phyloP scores from a whole-genome alignment of 1,140 invertebrate genomes.

The Holcopasites calliopsidis region DNA sequence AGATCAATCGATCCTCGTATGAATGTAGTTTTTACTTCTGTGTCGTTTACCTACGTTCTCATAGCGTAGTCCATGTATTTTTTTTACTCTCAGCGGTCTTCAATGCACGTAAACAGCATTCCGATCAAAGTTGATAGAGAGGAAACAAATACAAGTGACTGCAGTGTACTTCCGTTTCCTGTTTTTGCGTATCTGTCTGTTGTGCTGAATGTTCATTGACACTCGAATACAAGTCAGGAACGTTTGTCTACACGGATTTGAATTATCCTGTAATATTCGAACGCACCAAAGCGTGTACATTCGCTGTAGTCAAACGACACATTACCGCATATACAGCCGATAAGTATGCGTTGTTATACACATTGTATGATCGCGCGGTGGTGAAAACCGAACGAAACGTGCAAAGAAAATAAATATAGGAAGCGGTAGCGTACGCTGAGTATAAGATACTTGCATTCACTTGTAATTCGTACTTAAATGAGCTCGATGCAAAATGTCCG shows the following conservation, averaged over 20 bases:
- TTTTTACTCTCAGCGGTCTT: not conserved
- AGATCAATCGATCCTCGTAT: conserved; percentile 48
- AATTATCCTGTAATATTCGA: conserved; percentile 51
- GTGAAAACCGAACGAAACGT: conserved; percentile 1
- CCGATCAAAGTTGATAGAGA: not conserved
- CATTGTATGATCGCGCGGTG: conserved; percentile 20
- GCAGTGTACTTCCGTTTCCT: conserved; percentile 52
- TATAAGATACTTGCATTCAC: too few species aligned
- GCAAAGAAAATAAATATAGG: not conserved
- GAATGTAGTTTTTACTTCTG: conserved; percentile 56
- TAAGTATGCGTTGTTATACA: conserved; percentile 23
- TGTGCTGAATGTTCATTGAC: conserved; percentile 31
- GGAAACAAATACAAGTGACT: conserved; percentile 39
- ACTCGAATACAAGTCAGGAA: conserved; percentile 47
- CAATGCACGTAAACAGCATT: not conserved
- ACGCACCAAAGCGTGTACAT: conserved; percentile 50
- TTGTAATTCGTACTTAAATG: too few species aligned
- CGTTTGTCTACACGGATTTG: conserved; percentile 26
- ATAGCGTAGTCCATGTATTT: conserved; percentile 50
- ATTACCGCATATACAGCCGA: conserved; percentile 35
- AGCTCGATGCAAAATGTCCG: too few species aligned
- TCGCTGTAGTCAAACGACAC: conserved; percentile 46
- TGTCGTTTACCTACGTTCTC: conserved; percentile 47
- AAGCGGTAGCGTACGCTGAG: too few species aligned
- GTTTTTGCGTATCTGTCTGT: conserved; percentile 25